These are phyloP conservation scores for Drosophila miranda DNA, from an alignment of 1,140 invertebrate species.

Conservation along the genomic window DNA sequence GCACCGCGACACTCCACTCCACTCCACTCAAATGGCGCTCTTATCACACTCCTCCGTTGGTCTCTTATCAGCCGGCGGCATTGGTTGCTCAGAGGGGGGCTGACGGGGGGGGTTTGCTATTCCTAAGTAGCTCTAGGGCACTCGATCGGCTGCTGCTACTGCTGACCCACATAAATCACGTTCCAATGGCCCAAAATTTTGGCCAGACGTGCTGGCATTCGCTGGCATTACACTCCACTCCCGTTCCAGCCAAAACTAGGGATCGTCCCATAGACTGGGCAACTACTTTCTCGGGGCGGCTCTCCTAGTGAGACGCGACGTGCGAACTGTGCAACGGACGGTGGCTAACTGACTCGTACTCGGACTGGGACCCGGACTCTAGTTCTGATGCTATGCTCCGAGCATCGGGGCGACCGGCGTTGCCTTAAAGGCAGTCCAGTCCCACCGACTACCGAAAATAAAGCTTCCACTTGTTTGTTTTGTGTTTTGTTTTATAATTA, in stretches of 20 bases:
- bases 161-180: conserved; percentile 70
- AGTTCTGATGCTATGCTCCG: neutral
- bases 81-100: conserved; percentile 13
- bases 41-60: conserved; percentile 50
- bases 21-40: conserved; percentile 8
- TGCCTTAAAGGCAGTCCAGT: no score
- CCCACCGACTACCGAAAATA: conserved; percentile 16
- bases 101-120: conserved; percentile 8
- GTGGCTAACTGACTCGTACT: conserved; percentile 24
- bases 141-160: conserved; percentile 35
- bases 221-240: conserved; percentile 23
- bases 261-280: conserved; percentile 4
- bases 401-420: no score
- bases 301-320: conserved; percentile 35
- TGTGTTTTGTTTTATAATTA: conserved; percentile 48
- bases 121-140: conserved; percentile 4
- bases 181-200: conserved; percentile 62
- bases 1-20: neutral
- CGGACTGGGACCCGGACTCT: conserved; percentile 8
- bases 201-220: conserved; percentile 68
- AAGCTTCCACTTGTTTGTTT: conserved; percentile 31
- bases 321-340: conserved; percentile 65
- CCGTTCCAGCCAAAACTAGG: conserved; percentile 13
- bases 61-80: conserved; percentile 59
- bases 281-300: conserved; percentile 2